phyloP scores from a whole-genome alignment of 1,140 invertebrate genomes.

The Orchestia grillus region DNA sequence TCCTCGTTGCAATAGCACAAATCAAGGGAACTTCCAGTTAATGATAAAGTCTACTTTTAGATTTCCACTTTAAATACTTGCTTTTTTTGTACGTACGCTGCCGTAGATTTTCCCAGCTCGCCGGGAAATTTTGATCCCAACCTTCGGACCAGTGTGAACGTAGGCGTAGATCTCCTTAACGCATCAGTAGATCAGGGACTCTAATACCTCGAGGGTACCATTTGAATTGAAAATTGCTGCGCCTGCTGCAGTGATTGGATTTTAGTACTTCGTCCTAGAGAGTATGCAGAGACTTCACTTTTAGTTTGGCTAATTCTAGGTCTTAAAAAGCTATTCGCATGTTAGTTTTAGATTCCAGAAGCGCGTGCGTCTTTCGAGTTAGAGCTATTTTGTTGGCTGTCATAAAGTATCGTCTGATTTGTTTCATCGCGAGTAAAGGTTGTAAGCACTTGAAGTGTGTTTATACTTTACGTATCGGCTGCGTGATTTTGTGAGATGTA shows the following conservation, averaged over 20 bases:
- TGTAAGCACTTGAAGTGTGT: not conserved
- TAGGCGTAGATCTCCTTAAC: not conserved
- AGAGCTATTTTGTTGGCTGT: not conserved
- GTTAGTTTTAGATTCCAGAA: not conserved
- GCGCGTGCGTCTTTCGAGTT: not conserved
- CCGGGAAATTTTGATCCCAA: not conserved
- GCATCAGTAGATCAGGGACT: not conserved
- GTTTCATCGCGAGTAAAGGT: not conserved
- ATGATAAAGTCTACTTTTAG: conserved; percentile 24
- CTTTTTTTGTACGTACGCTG: conserved; percentile 46
- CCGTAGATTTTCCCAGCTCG: not conserved
- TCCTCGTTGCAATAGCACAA: conserved; percentile 17
- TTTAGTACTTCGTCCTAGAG: not conserved
- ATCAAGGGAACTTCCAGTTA: conserved; percentile 44
- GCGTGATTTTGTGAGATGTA: not conserved
- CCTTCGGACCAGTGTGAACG: not conserved
- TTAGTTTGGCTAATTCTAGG: not conserved
- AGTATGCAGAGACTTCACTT: not conserved
- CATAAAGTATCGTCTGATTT: not conserved
- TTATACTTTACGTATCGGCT: not conserved
- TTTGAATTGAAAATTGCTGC: no score
- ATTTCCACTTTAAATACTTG: conserved; percentile 53
- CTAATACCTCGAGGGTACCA: no score
- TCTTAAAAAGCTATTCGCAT: not conserved
- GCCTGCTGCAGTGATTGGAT: not conserved